phyloP scores from a whole-genome alignment of 2,888 invertebrate genomes.

The Subacronicta megacephala region DNA sequence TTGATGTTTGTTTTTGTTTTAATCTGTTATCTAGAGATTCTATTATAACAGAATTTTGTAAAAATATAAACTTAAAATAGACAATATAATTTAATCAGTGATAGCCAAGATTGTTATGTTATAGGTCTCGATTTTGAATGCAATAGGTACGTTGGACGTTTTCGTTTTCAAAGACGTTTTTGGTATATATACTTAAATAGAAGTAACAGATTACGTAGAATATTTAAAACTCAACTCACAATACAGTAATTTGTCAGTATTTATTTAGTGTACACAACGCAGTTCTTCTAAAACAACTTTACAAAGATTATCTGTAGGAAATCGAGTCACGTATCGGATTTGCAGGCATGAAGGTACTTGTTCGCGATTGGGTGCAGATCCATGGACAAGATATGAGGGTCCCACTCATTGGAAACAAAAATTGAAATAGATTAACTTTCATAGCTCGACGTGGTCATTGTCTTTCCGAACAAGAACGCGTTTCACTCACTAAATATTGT shows the following conservation, averaged over 20 bases:
- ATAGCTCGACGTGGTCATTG: conserved; percentile 42
- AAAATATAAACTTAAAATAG: no score
- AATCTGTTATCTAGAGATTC: background rate
- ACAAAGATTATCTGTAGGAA: conserved; percentile 66
- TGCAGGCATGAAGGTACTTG: conserved; percentile 73
- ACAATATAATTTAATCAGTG: no score
- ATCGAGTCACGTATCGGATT: conserved; percentile 77
- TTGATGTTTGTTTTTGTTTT: conserved; percentile 6
- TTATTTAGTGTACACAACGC: conserved; percentile 33
- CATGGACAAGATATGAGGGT: conserved; percentile 64
- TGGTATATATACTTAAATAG: no score
- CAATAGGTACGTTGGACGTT: no score
- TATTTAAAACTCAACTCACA: conserved; percentile 10
- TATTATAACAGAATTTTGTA: no score
- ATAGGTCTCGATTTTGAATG: no score
- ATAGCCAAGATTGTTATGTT: no score
- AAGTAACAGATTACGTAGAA: conserved; percentile 10
- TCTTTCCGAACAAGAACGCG: background rate
- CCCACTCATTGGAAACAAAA: conserved; percentile 61
- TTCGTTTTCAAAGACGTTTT: no score
- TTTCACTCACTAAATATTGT: no score
- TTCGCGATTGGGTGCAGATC: conserved; percentile 79
- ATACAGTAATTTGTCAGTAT: conserved; percentile 41
- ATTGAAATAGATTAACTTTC: conserved; percentile 66
- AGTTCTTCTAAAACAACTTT: conserved; percentile 60